These are phyloP conservation scores for Apodemia zela DNA, from an alignment of 2,888 invertebrate genomes.

Conservation along the genomic window DNA sequence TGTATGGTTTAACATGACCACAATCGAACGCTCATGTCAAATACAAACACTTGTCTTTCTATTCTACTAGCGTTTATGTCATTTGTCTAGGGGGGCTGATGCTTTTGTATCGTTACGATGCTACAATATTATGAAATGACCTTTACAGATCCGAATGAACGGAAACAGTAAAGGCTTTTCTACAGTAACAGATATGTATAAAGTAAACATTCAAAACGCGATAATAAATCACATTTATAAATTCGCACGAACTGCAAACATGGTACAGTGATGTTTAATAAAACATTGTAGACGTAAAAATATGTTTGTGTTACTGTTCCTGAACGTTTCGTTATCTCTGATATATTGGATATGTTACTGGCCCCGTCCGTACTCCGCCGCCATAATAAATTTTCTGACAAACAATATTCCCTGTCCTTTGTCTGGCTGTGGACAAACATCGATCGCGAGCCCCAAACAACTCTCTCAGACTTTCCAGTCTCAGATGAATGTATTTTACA, in stretches of 20 bases:
- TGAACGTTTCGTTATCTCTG: conserved; percentile 38
- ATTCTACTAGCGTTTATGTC: no score
- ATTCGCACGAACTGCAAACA: conserved; percentile 34
- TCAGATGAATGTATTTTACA: conserved; percentile 29
- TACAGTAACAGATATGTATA: no score
- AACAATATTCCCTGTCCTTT: conserved; percentile 75
- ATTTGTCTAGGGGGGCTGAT: no score
- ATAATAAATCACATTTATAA: conserved; percentile 23
- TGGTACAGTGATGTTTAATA: conserved; percentile 38
- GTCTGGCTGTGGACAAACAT: conserved; percentile 54
- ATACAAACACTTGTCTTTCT: no score
- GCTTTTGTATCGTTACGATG: no score
- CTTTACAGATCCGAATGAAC: no score
- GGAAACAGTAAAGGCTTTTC: no score
- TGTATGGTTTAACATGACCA: no score
- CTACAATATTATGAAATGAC: no score
- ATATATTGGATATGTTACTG: conserved; percentile 58
- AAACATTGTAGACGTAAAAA: conserved; percentile 47
- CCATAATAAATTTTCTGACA: conserved; percentile 76
- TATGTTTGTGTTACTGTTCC: conserved; percentile 52
- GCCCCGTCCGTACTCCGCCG: conserved; percentile 42
- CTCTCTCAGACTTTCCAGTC: conserved; percentile 26
- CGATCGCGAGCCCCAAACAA: conserved; percentile 59
- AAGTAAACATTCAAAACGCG: conserved; percentile 15
- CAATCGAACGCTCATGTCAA: no score